These are phyloP conservation scores for Sebastes vulpes DNA, from an alignment of 2,797 vertebrate genomes.

Conservation along the genomic window DNA sequence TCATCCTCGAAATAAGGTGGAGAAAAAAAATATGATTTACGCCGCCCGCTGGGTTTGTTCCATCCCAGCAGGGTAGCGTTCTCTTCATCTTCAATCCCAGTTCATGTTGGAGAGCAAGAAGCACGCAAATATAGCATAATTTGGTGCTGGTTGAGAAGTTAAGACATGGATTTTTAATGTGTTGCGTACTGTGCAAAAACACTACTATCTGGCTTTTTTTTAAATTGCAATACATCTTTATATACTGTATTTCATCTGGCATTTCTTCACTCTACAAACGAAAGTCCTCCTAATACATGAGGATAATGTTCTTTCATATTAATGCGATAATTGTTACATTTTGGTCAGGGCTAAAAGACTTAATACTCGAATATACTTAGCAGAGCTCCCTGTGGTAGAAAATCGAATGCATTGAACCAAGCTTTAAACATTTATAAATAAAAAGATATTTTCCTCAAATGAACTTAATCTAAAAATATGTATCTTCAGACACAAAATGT, in stretches of 20 bases:
- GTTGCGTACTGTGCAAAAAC: neutral
- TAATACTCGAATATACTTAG: neutral
- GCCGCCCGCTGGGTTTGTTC: conserved; percentile 31
- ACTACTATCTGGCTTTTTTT: neutral
- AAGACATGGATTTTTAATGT: neutral
- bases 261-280: neutral
- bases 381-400: neutral
- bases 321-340: neutral
- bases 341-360: neutral
- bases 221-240: neutral
- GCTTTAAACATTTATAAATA: neutral
- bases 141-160: neutral
- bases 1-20: conserved; percentile 25
- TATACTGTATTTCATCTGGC: neutral
- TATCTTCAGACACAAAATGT: neutral
- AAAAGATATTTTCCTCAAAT: neutral
- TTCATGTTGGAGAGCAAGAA: neutral
- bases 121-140: conserved; percentile 1
- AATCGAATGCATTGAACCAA: neutral
- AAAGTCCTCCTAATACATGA: neutral
- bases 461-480: neutral
- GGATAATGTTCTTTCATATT: neutral
- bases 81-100: conserved; percentile 7
- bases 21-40: conserved; percentile 13
- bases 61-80: conserved; percentile 15